These are phyloP conservation scores for Ernsta delagoae DNA, from an alignment of 2,888 invertebrate species.

Conservation along the genomic window DNA sequence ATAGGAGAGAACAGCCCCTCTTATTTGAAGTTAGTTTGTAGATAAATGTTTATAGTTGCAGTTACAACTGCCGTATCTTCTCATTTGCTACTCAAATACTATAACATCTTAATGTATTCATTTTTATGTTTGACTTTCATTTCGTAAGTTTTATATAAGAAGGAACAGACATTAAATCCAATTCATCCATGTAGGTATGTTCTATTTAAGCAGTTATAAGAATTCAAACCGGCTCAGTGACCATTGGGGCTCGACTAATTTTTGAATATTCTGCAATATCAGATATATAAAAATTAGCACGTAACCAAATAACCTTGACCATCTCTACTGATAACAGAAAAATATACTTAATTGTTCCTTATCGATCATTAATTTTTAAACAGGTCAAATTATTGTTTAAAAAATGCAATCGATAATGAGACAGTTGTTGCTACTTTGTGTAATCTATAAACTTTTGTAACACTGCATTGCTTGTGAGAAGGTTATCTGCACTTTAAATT, in stretches of 20 bases:
- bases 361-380: slow-evolving; percentile 10
- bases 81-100: too few relatives aligned
- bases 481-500: slow-evolving; percentile 28
- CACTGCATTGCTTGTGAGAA: slow-evolving; percentile 17
- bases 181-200: neutral
- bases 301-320: neutral
- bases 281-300: neutral
- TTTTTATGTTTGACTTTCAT: too few relatives aligned
- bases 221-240: neutral
- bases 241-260: neutral
- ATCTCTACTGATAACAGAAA: neutral
- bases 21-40: too few relatives aligned
- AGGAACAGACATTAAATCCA: too few relatives aligned
- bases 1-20: too few relatives aligned
- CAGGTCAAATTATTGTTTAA: slow-evolving; percentile 14
- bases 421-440: slow-evolving; percentile 12
- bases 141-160: too few relatives aligned
- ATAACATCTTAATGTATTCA: too few relatives aligned
- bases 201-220: neutral
- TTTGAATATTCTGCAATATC: neutral
- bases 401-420: slow-evolving; percentile 20
- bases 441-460: slow-evolving; percentile 17
- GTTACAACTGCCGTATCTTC: too few relatives aligned
- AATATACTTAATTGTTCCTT: neutral
- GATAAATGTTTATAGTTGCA: too few relatives aligned